Evolutionary conservation across 2,888 invertebrate species (phyloP).

Genomic region (Lepeophtheirus nordmannii): DNA sequence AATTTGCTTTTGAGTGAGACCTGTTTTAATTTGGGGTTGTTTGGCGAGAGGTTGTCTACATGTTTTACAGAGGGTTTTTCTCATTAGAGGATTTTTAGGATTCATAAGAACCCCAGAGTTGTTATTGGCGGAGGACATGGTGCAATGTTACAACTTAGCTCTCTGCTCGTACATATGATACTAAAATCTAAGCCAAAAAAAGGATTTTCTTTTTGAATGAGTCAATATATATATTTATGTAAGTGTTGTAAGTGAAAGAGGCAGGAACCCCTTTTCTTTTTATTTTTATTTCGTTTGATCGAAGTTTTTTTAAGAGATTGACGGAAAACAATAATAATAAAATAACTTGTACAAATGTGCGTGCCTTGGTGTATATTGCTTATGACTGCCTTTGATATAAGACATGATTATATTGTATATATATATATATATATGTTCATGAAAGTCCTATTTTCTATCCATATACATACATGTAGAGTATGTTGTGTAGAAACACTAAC

Average conservation of each 20-base stretch:
- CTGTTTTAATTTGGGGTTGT: background rate
- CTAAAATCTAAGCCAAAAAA: too few species aligned
- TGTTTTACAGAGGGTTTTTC: slow-evolving; percentile 6
- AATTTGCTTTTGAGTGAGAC: slow-evolving; percentile 14
- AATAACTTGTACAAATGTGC: slow-evolving; percentile 4
- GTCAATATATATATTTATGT: too few species aligned
- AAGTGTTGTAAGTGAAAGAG: too few species aligned
- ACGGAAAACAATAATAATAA: background rate
- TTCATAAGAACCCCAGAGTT: background rate
- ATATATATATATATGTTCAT: too few species aligned
- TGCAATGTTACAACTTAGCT: background rate
- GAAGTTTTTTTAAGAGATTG: slow-evolving; percentile 4
- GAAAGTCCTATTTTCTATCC: too few species aligned
- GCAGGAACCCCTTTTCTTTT: too few species aligned
- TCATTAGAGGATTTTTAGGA: background rate
- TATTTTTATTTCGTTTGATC: background rate
- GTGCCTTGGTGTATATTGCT: background rate
- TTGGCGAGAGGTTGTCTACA: slow-evolving; percentile 11
- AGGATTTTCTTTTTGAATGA: too few species aligned
- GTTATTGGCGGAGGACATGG: background rate
- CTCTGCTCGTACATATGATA: too few species aligned
- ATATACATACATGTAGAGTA: too few species aligned
- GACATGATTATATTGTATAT: too few species aligned
- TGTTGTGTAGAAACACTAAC: too few species aligned
- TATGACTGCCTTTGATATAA: too few species aligned